phyloP scores from a whole-genome alignment of 1,140 invertebrate species.

The Anoplophora glabripennis region DNA sequence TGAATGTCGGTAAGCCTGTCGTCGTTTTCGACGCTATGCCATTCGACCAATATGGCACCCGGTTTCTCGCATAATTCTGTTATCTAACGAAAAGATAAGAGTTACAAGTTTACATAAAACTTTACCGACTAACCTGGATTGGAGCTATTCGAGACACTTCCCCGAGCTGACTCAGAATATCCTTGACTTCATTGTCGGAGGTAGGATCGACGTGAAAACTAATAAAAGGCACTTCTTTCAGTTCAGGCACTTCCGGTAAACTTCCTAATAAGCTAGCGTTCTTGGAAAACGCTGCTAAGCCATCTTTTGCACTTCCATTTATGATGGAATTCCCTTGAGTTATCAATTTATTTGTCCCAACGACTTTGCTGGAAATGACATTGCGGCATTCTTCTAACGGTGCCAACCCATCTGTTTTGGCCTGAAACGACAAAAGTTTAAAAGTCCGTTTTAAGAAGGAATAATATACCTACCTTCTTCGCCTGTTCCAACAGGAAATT shows the following conservation, averaged over 20 bases:
- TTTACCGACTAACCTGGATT: slow-evolving; percentile 29
- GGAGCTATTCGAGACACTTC: slow-evolving; percentile 34
- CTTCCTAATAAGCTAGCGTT: slow-evolving; percentile 32
- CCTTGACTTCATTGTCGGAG: slow-evolving; percentile 25
- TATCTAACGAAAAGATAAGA: slow-evolving; percentile 26
- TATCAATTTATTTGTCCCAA: slow-evolving; percentile 30
- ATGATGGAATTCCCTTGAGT: slow-evolving; percentile 21
- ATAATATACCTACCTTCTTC: slow-evolving; percentile 20
- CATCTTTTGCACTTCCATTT: slow-evolving; percentile 11
- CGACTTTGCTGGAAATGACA: slow-evolving; percentile 33
- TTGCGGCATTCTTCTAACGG: slow-evolving; percentile 30
- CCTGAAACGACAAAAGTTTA: slow-evolving; percentile 20
- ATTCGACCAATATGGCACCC: slow-evolving; percentile 39
- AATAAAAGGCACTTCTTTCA: slow-evolving; percentile 42
- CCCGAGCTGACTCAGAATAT: slow-evolving; percentile 31
- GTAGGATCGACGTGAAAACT: slow-evolving; percentile 33
- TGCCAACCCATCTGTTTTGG: slow-evolving; percentile 25
- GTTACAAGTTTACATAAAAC: neutral
- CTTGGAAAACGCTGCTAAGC: slow-evolving; percentile 22
- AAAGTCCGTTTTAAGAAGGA: neutral
- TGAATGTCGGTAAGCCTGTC: slow-evolving; percentile 37
- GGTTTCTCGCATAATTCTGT: slow-evolving; percentile 31
- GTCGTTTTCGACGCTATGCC: slow-evolving; percentile 33
- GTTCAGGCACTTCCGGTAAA: slow-evolving; percentile 35
- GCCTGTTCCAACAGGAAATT: slow-evolving; percentile 28